Percentiles rank a stretch among this genome's conserved stretches.
Evolutionary conservation across 2,888 invertebrate species (phyloP).

Genomic region (Drosophila kambysellisi): DNA sequence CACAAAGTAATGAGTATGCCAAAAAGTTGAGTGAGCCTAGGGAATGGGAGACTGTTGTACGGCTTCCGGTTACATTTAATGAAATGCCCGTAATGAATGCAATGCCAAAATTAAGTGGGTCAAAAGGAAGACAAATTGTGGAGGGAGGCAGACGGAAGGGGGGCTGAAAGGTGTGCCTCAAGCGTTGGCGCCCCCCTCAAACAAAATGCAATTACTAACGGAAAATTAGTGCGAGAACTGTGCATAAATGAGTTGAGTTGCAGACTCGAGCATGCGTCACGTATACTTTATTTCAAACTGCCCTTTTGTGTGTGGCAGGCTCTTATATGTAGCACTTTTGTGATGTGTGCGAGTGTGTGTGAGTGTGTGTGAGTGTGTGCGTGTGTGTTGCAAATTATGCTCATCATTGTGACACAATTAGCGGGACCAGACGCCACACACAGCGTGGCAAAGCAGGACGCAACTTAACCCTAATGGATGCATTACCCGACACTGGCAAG

Average conservation of each 20-base stretch:
- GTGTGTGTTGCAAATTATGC: slow-evolving; percentile 66
- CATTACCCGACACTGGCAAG: slow-evolving; percentile 26
- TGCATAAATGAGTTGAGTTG: slow-evolving; percentile 41
- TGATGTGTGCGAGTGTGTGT: slow-evolving; percentile 42
- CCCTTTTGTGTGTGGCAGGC: slow-evolving; percentile 24
- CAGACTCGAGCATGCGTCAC: slow-evolving; percentile 50
- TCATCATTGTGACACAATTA: slow-evolving; percentile 80
- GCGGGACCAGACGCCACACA: slow-evolving; percentile 34
- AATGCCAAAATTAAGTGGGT: slow-evolving; percentile 9
- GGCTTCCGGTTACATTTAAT: slow-evolving; percentile 60
- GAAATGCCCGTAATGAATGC: slow-evolving; percentile 44
- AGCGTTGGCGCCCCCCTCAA: slow-evolving; percentile 18
- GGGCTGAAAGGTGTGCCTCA: not conserved
- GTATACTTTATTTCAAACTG: slow-evolving; percentile 71
- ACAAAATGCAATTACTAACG: slow-evolving; percentile 78
- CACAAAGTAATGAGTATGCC: slow-evolving; percentile 48
- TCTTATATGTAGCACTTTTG: slow-evolving; percentile 11
- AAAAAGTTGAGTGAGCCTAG: slow-evolving; percentile 27
- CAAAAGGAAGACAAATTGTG: not conserved
- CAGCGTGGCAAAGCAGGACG: slow-evolving; percentile 31
- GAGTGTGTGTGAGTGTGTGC: not conserved
- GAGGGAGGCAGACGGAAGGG: too few species aligned
- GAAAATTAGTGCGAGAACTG: slow-evolving; percentile 72
- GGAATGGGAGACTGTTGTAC: not conserved
- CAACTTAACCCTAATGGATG: slow-evolving; percentile 75